These are phyloP conservation scores for Perca flavescens DNA, from an alignment of 2,113 vertebrate species.

Conservation along the genomic window DNA sequence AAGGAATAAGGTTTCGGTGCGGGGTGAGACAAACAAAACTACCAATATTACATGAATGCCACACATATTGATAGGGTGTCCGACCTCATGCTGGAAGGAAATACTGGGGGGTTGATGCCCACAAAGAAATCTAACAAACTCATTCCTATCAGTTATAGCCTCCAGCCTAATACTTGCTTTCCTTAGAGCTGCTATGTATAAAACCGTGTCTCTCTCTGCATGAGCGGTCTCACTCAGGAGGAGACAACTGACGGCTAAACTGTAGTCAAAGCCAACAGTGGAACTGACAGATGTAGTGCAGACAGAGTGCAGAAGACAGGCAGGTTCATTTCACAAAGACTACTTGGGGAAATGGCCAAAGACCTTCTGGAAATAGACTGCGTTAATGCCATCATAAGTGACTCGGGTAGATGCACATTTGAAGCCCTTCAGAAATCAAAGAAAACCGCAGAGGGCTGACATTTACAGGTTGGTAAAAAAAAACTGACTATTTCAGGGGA, in stretches of 20 bases:
- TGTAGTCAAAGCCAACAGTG: constrained; percentile 27
- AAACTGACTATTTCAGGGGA: background rate
- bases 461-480: constrained; percentile 8
- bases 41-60: constrained; percentile 45
- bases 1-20: constrained; percentile 57
- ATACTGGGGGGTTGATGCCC: background rate
- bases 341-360: background rate
- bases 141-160: constrained; percentile 16
- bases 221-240: constrained; percentile 40
- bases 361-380: background rate
- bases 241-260: constrained; percentile 29
- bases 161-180: constrained; percentile 19
- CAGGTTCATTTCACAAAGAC: constrained; percentile 17
- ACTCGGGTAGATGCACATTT: constrained; percentile 6
- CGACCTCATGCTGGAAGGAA: constrained; percentile 55
- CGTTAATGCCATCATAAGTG: constrained; percentile 19
- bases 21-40: constrained; percentile 57
- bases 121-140: constrained; percentile 18
- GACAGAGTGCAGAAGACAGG: constrained; percentile 14
- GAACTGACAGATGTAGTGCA: constrained; percentile 33
- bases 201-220: constrained; percentile 5
- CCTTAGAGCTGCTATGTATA: background rate
- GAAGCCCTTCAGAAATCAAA: constrained; percentile 34
- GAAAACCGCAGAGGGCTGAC: background rate
- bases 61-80: constrained; percentile 42